Evolutionary conservation across 2,113 vertebrate genomes (phyloP).

Genomic region (Anarhynchus alexandrinus): DNA sequence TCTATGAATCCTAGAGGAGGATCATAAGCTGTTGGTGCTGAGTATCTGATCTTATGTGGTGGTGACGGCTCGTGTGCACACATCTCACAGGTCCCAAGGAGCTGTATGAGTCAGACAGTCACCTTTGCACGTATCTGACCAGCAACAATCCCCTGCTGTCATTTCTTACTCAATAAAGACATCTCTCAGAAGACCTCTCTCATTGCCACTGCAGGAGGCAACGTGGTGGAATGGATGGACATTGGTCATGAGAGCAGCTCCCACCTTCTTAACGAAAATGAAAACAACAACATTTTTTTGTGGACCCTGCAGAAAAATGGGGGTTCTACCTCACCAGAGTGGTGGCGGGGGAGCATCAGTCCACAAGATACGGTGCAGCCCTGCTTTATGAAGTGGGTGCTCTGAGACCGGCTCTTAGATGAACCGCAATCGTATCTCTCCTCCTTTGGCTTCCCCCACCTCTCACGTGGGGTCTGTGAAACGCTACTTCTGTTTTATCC

Average conservation of each 20-base stretch:
- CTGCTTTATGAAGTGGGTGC: neutral
- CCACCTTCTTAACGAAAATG: neutral
- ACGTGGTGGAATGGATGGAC: neutral
- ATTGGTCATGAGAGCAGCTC: neutral
- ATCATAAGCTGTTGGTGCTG: neutral
- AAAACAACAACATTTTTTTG: neutral
- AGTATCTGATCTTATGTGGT: neutral
- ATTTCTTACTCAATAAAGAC: neutral
- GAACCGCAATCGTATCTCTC: neutral
- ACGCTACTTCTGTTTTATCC: neutral
- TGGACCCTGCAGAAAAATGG: neutral
- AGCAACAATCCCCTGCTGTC: neutral
- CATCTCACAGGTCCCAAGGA: neutral
- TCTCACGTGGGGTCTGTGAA: fast-evolving
- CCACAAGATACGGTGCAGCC: neutral
- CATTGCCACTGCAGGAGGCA: neutral
- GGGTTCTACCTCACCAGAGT: neutral
- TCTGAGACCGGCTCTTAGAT: neutral
- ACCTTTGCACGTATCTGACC: neutral
- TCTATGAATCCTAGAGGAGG: too few species aligned
- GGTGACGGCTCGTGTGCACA: too few species aligned
- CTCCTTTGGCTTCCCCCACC: neutral
- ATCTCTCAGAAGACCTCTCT: neutral
- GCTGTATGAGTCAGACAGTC: neutral
- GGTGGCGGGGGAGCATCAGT: neutral